A percentile compares a stretch with the other conserved stretches of the same genome.
Evolutionary conservation across 2,888 invertebrate species (phyloP).

Genomic region (Folsomia candida): DNA sequence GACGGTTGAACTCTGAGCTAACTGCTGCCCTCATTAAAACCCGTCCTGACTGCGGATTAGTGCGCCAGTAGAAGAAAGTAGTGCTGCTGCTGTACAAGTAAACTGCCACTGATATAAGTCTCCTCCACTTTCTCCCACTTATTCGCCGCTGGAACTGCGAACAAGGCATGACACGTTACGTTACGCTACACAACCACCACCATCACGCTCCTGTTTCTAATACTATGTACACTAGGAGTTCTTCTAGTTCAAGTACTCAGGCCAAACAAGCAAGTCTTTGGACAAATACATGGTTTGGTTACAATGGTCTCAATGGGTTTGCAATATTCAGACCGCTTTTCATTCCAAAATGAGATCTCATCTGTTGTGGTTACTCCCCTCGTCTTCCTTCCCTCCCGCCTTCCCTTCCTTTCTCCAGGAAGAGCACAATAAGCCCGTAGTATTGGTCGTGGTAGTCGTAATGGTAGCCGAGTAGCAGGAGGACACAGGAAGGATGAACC

Average conservation of each 20-base stretch:
- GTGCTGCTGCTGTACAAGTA: background rate
- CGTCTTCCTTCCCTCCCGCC: background rate
- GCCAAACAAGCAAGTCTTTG: no score
- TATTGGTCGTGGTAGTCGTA: no score
- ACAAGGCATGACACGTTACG: background rate
- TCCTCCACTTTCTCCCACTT: background rate
- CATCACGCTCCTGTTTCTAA: no score
- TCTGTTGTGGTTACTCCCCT: slow-evolving; percentile 1
- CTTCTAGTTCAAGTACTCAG: background rate
- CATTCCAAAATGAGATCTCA: slow-evolving; percentile 14
- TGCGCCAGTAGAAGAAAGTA: background rate
- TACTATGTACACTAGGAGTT: no score
- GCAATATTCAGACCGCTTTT: background rate
- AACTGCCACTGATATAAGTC: background rate
- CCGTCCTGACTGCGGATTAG: background rate
- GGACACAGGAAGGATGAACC: background rate
- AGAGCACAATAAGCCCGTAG: background rate
- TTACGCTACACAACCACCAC: no score
- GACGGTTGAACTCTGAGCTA: background rate
- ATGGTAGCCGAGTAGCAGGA: no score
- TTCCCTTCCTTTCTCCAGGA: background rate
- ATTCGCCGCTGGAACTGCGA: background rate
- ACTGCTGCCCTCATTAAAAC: background rate
- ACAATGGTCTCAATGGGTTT: slow-evolving; percentile 8
- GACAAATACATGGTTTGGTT: background rate